A percentile compares a stretch with the other conserved stretches of the same genome.
Evolutionary conservation across 2,113 vertebrate genomes (phyloP).

Genomic region (Lepisosteus oculatus): DNA sequence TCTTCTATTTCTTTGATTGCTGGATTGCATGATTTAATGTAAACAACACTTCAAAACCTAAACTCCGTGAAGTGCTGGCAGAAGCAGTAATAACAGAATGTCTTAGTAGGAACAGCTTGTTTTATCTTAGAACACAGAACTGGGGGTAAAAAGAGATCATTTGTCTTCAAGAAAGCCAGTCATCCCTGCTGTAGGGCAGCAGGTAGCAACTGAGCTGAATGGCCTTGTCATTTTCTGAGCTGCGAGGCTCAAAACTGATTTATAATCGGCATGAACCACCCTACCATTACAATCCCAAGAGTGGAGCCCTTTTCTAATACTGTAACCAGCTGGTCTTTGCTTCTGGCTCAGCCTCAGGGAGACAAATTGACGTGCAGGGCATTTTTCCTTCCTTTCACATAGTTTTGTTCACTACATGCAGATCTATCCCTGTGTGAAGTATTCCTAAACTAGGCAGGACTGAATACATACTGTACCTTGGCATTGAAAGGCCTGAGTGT

Average conservation of each 20-base stretch:
- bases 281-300: constrained; percentile 57
- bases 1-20: no score
- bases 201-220: constrained; percentile 3
- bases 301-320: constrained; percentile 39
- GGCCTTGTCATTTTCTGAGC: constrained; percentile 13
- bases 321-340: constrained; percentile 21
- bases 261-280: constrained; percentile 56
- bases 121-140: no score
- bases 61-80: no score
- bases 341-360: constrained; percentile 35
- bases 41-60: no score
- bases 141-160: background rate
- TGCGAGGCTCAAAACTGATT: constrained; percentile 63
- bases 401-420: background rate
- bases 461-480: no score
- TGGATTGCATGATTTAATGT: no score
- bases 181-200: constrained; percentile 24
- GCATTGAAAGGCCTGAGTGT: no score
- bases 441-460: no score
- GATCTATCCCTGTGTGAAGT: no score
- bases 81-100: no score
- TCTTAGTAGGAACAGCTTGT: no score
- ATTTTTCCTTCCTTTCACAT: constrained; percentile 14
- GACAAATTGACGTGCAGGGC: constrained; percentile 50
- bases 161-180: constrained; percentile 25